Evolutionary conservation across 1,140 invertebrate genomes (phyloP).

Genomic region (Homarus americanus): DNA sequence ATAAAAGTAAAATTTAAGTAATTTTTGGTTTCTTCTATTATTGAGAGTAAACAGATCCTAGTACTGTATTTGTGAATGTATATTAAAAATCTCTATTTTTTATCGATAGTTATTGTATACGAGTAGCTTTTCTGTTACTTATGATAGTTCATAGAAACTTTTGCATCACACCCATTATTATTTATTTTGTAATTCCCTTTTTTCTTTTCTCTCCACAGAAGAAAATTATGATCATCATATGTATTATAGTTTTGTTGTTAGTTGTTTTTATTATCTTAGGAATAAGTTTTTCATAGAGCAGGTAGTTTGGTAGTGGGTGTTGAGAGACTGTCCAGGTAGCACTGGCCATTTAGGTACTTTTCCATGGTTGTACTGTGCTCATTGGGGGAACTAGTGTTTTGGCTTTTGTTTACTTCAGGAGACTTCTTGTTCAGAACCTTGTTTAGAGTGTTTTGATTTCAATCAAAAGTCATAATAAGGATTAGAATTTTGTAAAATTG

Average conservation of each 20-base stretch:
- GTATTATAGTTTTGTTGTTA: conserved; percentile 64
- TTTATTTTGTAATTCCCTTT: conserved; percentile 69
- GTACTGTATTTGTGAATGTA: neutral
- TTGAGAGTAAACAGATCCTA: neutral
- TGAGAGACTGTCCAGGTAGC: conserved; percentile 10
- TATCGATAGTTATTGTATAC: conserved; percentile 1
- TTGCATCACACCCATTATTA: conserved; percentile 43
- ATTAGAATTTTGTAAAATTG: neutral
- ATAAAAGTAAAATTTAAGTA: neutral
- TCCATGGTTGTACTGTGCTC: neutral
- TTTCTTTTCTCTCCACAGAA: conserved; percentile 71
- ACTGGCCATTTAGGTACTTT: conserved; percentile 2
- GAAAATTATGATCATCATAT: conserved; percentile 73
- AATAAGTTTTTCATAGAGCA: conserved; percentile 38
- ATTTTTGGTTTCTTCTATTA: neutral
- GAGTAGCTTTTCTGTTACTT: conserved; percentile 39
- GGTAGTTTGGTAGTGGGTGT: conserved; percentile 30
- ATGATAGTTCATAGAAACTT: conserved; percentile 8
- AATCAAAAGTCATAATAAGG: neutral
- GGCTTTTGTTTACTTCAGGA: conserved; percentile 9
- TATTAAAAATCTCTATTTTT: neutral
- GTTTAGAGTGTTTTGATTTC: neutral
- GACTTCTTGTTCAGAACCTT: conserved; percentile 10
- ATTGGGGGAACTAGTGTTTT: neutral
- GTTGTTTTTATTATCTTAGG: conserved; percentile 56